phyloP scores from a whole-genome alignment of 1,140 invertebrate genomes.

The Drosophila mojavensis region DNA sequence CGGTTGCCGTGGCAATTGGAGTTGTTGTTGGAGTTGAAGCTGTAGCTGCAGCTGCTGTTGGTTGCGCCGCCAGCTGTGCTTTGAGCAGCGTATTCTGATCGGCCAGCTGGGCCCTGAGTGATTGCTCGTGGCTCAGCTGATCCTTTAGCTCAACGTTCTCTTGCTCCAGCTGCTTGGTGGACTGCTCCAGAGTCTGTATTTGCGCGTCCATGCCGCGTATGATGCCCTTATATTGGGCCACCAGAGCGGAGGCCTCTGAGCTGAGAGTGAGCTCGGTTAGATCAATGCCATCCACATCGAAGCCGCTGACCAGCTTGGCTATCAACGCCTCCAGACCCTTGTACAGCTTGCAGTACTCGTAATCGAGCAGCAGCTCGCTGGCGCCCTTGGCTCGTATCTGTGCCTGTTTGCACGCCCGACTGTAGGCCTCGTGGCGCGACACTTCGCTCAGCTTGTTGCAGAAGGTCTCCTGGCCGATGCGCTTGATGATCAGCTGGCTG shows the following conservation, averaged over 20 bases:
- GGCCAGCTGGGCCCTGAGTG: conserved; percentile 90
- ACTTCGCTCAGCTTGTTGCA: conserved; percentile 94
- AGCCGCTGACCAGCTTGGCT: conserved; percentile 73
- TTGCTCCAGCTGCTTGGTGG: conserved; percentile 85
- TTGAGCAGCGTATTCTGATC: conserved; percentile 95
- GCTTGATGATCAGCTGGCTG: conserved; percentile 92
- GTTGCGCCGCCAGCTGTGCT: conserved; percentile 86
- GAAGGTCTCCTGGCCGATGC: conserved; percentile 96
- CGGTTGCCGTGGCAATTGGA: conserved; percentile 6
- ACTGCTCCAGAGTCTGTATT: conserved; percentile 87
- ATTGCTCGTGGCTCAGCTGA: conserved; percentile 88
- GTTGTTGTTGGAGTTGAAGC: neutral
- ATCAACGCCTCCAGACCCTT: conserved; percentile 88
- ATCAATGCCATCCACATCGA: conserved; percentile 84
- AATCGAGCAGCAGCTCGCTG: conserved; percentile 94
- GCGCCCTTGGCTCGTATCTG: conserved; percentile 91
- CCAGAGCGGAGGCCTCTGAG: conserved; percentile 86
- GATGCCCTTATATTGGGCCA: conserved; percentile 94
- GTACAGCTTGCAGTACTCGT: conserved; percentile 96
- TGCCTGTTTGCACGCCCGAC: conserved; percentile 95
- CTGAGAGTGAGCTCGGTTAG: conserved; percentile 85
- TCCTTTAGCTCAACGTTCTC: conserved; percentile 86
- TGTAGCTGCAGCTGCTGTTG: conserved; percentile 11
- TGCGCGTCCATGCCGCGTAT: conserved; percentile 94
- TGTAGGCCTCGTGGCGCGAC: conserved; percentile 95